Percentiles rank a stretch among this genome's conserved stretches.
Conservation (phyloP, 2,797 vertebrate species). For the Helarctos malayanus region DNA sequence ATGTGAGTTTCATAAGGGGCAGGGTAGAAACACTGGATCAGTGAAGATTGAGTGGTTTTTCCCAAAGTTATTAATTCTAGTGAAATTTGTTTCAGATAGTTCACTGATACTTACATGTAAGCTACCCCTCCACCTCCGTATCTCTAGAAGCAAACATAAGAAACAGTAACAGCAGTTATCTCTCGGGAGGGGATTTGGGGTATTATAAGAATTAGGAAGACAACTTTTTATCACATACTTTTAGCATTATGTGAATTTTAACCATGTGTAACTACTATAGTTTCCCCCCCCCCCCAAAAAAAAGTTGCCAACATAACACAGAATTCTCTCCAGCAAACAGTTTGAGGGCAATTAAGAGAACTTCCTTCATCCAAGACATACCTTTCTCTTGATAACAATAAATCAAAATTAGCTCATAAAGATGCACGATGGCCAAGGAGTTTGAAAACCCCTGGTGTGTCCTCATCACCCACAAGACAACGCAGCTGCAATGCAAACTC, state of each 20-base stretch:
- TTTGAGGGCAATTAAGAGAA: neutral
- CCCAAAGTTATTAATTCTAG: neutral
- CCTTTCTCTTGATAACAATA: neutral
- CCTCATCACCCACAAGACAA: neutral
- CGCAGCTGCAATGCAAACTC: accelerated
- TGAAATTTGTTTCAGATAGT: neutral
- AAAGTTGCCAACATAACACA: neutral
- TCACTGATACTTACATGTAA: neutral
- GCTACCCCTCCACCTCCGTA: neutral
- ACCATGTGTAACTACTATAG: neutral
- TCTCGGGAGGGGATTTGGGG: neutral
- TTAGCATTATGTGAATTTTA: neutral
- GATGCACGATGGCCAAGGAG: neutral
- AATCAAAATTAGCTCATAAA: neutral
- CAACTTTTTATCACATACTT: neutral
- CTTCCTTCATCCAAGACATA: neutral
- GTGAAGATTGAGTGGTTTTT: neutral
- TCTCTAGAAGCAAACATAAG: neutral
- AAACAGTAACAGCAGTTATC: accelerated
- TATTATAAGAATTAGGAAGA: neutral
- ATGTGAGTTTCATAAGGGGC: neutral
- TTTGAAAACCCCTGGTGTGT: accelerated
- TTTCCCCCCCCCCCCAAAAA: neutral
- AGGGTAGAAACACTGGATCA: neutral
- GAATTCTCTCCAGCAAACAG: neutral